Base-by-base conservation (phyloP, 2,888 invertebrate genomes). In the Hyppa rectilinea region DNA sequence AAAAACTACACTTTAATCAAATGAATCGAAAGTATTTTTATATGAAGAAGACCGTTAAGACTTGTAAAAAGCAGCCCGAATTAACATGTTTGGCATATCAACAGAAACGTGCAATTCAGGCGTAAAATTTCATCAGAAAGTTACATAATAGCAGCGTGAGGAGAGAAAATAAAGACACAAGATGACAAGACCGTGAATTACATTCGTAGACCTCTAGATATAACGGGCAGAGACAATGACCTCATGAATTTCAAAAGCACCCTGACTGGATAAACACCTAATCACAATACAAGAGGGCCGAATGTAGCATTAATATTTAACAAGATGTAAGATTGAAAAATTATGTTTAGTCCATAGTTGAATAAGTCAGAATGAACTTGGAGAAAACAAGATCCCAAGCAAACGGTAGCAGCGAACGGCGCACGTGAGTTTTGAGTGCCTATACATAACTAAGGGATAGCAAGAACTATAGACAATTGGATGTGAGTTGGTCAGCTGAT, bases 241-340 rank as follows among this genome's bases (percentile, higher is more conserved):
- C 87, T 89, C 84, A 88, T 87, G 87, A 88, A 90, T 88, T 82
- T 83, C 80, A 77, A 82, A n/a, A 86, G 70, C 68, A 82, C 68
- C 66, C 78, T 55, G 50, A n/a, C 75, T 80, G 71, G 82, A 83
- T 85, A 85, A 85, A 87, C 82, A 86, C 56, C 78, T 70, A 79
- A 77, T 81, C 65, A 78, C 80, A 79, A 87, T 87, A 85, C 85
- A 83, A 64, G 77, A 67, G 56, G 43, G 52, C 61, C 61, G 65
- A 78, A 79, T 74, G 55, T 53, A 64, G n/a, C 81, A 82, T 84
- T 75, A 81, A 82, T 86, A 82, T 80, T 82, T 69, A 81, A 65
- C 34, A 60, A 62, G 38, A 70, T 55, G 75, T 61, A 68, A 81
- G 59, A 75, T 74, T 67, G 68, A 62, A 59, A 73, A 74, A 74